A percentile compares a stretch with the other conserved stretches of the same genome.
Conservation (phyloP, 2,888 invertebrate species). For the Chrysolina americana region DNA sequence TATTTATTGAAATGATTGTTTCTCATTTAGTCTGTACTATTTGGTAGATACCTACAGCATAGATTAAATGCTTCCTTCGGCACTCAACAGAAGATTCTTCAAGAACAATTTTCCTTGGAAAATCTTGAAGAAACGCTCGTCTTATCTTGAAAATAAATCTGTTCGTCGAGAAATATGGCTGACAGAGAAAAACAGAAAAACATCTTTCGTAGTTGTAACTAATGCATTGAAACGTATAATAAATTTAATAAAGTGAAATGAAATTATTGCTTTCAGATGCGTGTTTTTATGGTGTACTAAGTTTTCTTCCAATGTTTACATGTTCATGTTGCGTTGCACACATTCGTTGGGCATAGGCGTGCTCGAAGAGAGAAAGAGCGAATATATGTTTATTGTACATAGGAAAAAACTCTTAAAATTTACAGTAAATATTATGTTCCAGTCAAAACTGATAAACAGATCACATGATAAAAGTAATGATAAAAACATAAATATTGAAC, state of each 20-base stretch:
- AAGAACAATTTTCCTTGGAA: background rate
- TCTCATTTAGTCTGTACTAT: too few species aligned
- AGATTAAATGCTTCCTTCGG: too few species aligned
- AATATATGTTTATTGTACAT: too few species aligned
- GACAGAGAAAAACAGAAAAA: background rate
- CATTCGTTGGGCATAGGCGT: slow-evolving; percentile 10
- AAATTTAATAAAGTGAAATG: background rate
- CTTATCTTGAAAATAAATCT: background rate
- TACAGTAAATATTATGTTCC: too few species aligned
- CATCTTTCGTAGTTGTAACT: background rate
- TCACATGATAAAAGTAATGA: too few species aligned
- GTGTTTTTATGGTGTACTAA: slow-evolving; percentile 9
- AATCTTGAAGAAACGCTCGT: background rate
- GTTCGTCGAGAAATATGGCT: background rate
- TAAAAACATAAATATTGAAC: too few species aligned
- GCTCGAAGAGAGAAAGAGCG: background rate
- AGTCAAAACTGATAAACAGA: too few species aligned
- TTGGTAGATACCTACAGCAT: too few species aligned
- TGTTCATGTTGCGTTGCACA: background rate
- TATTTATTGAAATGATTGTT: too few species aligned
- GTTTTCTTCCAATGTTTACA: slow-evolving; percentile 13
- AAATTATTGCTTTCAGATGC: slow-evolving; percentile 20
- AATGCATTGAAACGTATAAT: slow-evolving; percentile 7
- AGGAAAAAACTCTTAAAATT: too few species aligned
- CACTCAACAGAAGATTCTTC: too few species aligned